Conservation (phyloP, 2,888 invertebrate species). For the Dichetophora obliterata region DNA sequence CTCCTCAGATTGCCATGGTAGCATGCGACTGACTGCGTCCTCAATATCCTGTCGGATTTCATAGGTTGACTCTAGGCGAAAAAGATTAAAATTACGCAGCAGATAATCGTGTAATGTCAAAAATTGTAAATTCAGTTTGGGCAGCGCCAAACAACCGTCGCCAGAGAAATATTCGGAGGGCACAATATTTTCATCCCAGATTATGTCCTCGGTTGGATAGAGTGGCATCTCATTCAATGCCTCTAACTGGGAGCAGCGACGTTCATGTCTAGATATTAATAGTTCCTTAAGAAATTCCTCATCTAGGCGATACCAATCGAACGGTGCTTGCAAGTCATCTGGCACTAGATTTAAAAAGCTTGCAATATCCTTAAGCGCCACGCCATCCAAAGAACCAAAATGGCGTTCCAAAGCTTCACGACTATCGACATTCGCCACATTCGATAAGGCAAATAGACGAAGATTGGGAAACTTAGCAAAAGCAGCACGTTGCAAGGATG, state of each 20-base stretch:
- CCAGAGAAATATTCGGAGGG: constrained; percentile 98
- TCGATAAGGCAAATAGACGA: constrained; percentile 88
- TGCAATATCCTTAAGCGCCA: constrained; percentile 87
- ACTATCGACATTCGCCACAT: constrained; percentile 96
- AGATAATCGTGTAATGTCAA: constrained; percentile 98
- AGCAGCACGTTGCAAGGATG: constrained; percentile 92
- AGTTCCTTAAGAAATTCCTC: constrained; percentile 87
- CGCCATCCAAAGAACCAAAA: constrained; percentile 80
- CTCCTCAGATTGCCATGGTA: constrained; percentile 95
- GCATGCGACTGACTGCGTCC: constrained; percentile 93
- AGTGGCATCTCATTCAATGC: constrained; percentile 97
- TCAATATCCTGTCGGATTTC: constrained; percentile 99
- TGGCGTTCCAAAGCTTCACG: constrained; percentile 82
- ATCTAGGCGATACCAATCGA: constrained; percentile 81
- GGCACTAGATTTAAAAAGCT: constrained; percentile 90
- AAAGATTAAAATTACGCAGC: constrained; percentile 96
- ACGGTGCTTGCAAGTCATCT: constrained; percentile 76
- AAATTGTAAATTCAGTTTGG: constrained; percentile 98
- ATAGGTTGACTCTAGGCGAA: constrained; percentile 93
- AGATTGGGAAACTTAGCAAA: constrained; percentile 92
- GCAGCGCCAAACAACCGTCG: constrained; percentile 94
- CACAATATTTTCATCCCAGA: constrained; percentile 99
- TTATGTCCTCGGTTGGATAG: constrained; percentile 97
- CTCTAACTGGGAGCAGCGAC: constrained; percentile 91
- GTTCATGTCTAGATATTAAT: constrained; percentile 88